Base-by-base conservation (phyloP, 1,140 invertebrate species). In the Phymastichus coffea region DNA sequence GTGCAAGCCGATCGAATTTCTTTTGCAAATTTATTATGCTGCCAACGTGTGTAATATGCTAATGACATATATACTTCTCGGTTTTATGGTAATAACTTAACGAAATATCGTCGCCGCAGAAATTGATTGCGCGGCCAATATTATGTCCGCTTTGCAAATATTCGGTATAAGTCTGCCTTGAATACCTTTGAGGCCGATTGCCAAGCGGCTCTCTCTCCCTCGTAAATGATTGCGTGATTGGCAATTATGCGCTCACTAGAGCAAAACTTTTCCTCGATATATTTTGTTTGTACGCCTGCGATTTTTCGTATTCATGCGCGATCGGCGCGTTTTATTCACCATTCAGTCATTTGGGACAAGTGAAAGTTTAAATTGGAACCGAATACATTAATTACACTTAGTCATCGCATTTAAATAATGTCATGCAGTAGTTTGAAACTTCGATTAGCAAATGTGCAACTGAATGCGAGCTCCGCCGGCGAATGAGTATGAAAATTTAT, bases 361-460 rank as follows among this genome's bases (percentile, higher is more conserved):
- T 59, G 48, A 59, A 53, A 53, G 57, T 26, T 9, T 37, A 53
- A 59, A 46, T 53, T 59, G 20, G 19, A 46, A 23, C 9, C 38
- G n/a, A 59, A 52, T 46, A n/a, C n/a, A 37, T 46, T 46, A 17
- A 59, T 26, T 37, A 6, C 48, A 23, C 38, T 59, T 59, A 59
- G 48, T 59, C 48, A 52, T 52, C 41, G 33, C 17, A 44, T 59
- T 49, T 57, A 23, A 57, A 57, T 57, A 51, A 57, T 51, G 8
- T 26, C 10, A 51, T 35, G 19, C 35, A 23, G 25, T 14, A 41
- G 8, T 33, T 48, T 22, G 40, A 49, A 20, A 22, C 14, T 48
- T 57, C 20, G 7, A 28, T 57, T 40, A 35, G 7, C 14, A 15
- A 40, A 22, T 28, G 30, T 41, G 38, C 26, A 37, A 37, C 40